Conservation (phyloP, 2,888 invertebrate species). For the Thyatira batis region DNA sequence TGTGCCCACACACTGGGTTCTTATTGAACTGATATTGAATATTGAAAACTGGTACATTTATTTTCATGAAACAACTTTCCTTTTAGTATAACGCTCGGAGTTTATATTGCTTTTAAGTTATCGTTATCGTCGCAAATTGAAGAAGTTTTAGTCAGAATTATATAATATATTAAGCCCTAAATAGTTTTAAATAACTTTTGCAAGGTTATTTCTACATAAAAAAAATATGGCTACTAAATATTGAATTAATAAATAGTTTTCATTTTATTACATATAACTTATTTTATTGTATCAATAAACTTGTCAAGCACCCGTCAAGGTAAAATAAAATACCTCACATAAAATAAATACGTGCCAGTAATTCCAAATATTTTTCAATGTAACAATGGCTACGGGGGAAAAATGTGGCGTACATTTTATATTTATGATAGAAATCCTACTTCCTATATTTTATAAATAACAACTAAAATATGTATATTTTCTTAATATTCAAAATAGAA, state of each 20-base stretch:
- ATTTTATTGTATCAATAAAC: conserved; percentile 29
- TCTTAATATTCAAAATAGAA: neutral
- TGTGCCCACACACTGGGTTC: conserved; percentile 18
- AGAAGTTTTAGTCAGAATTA: too few species aligned
- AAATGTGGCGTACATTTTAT: neutral
- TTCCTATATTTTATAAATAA: neutral
- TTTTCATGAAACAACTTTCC: conserved; percentile 22
- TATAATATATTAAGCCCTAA: neutral
- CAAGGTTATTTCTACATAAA: too few species aligned
- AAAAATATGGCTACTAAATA: conserved; percentile 1
- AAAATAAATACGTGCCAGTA: conserved; percentile 38
- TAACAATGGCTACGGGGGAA: conserved; percentile 12
- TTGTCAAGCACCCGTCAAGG: conserved; percentile 26
- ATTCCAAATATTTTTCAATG: conserved; percentile 27
- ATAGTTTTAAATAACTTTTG: too few species aligned
- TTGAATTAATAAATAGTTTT: neutral
- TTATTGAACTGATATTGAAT: conserved; percentile 43
- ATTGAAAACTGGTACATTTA: conserved; percentile 41
- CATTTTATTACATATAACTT: conserved; percentile 15
- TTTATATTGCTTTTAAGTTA: neutral
- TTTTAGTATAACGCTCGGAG: conserved; percentile 14
- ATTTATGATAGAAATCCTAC: neutral
- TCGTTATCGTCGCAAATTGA: neutral
- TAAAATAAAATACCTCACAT: conserved; percentile 30
- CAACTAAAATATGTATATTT: neutral